Evolutionary conservation across 2,797 vertebrate genomes (phyloP), one percentile per base, ranked within the genome.

Genomic region (Syndactyla subalaris): DNA sequence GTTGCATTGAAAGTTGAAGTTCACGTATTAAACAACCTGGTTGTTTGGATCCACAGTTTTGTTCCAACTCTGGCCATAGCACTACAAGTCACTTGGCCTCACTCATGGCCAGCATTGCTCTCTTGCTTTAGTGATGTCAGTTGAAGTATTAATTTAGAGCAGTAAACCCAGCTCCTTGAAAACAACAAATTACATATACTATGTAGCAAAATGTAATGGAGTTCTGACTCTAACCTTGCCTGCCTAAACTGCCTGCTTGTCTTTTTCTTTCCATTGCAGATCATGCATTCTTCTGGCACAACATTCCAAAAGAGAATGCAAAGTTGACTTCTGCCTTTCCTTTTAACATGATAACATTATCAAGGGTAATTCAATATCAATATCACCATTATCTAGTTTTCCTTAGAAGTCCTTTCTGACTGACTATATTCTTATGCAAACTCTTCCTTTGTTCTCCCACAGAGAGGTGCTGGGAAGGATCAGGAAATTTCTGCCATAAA

Each of bases 391-490:
- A 86, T 52, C 63, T 92, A 18, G n/a, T 76, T 92, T 82, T 38
- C 46, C 32, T 91, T 78, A 63, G n/a, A 87, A 85, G 91, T 92
- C 79, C 41, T 92, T 95, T 78, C 82, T 84, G 55, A 70, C 39
- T 72, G 51, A 48, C 38, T 57, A 0, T 21, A 51, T 71, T 92
- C 61, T 74, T 22, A 73, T 23, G 52, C 34, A 89, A 85, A 82
- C 19, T 57, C 52, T 70, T 21, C 27, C 43, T 85, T 91, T 95
- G 86, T 67, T 91, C 65, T 92, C n/a, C n/a, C 7, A 29, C 45
- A 76, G 49, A 59, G 82, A 74, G 57, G 15, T 62, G 38, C 20
- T 32, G 14, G 22, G 38, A 86, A 89, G 45, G 49, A 84, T 75
- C 71, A 75, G 83, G 62, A 96, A 79, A 32, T 65, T 91, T 91